Percentiles rank a stretch among this genome's conserved stretches.
phyloP scores from a whole-genome alignment of 2,888 invertebrate species.

The Tachina lurida region DNA sequence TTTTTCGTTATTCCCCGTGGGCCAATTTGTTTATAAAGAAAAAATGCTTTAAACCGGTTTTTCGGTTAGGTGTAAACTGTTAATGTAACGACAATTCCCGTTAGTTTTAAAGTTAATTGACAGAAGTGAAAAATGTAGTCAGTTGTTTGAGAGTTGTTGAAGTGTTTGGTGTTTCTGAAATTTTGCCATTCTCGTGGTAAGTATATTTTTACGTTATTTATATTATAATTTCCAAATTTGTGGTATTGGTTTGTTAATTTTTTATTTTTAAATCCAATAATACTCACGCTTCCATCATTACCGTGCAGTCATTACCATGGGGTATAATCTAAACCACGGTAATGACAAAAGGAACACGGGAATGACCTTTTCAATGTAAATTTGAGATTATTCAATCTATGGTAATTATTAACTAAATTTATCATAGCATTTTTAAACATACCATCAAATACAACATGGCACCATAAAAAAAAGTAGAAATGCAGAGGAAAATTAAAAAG shows the following conservation, averaged over 20 bases:
- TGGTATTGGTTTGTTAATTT: neutral
- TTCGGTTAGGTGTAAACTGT: too few species aligned
- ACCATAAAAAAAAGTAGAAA: too few species aligned
- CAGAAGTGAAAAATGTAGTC: too few species aligned
- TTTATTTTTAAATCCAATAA: slow-evolving; percentile 8
- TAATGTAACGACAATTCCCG: too few species aligned
- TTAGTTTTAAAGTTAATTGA: too few species aligned
- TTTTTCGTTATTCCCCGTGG: too few species aligned
- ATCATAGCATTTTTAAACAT: neutral
- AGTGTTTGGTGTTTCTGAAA: slow-evolving; percentile 35
- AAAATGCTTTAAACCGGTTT: too few species aligned
- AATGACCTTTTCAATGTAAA: slow-evolving; percentile 5
- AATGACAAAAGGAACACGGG: neutral
- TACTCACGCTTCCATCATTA: slow-evolving; percentile 11
- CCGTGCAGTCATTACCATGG: slow-evolving; percentile 18
- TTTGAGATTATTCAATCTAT: slow-evolving; percentile 13
- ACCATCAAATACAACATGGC: too few species aligned
- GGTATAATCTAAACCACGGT: slow-evolving; percentile 5
- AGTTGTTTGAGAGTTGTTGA: too few species aligned
- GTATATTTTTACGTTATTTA: neutral
- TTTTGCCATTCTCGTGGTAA: slow-evolving; percentile 25
- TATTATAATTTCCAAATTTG: too few species aligned
- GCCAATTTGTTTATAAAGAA: too few species aligned
- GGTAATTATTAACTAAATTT: slow-evolving; percentile 23
- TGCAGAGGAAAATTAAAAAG: too few species aligned